Percentiles rank a stretch among this genome's conserved stretches.
phyloP scores from a whole-genome alignment of 2,888 invertebrate genomes.

The Lasiommata megera region DNA sequence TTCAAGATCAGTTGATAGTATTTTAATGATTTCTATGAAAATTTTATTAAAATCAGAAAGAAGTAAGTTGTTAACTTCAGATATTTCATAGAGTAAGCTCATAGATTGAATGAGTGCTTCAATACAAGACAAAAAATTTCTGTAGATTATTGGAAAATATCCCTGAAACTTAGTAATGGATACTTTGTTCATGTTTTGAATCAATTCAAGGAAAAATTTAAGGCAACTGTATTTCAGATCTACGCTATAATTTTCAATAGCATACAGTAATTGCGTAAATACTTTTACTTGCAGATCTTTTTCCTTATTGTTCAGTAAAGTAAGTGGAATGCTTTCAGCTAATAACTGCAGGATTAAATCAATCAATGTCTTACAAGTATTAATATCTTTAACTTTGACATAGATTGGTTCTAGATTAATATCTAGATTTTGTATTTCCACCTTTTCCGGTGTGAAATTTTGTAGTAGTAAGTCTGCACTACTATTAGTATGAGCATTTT shows the following conservation, averaged over 20 bases:
- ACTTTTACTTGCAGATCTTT: conserved; percentile 39
- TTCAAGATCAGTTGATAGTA: conserved; percentile 33
- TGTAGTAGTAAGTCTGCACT: conserved; percentile 49
- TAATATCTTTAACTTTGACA: conserved; percentile 55
- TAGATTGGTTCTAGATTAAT: conserved; percentile 66
- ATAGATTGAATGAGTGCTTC: conserved; percentile 54
- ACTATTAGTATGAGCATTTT: conserved; percentile 40
- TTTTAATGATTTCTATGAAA: conserved; percentile 45
- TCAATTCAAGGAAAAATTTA: conserved; percentile 57
- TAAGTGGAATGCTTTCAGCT: conserved; percentile 57
- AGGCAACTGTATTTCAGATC: conserved; percentile 59
- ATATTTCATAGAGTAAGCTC: conserved; percentile 55
- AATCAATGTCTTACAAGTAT: conserved; percentile 59
- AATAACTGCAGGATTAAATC: conserved; percentile 58
- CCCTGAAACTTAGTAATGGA: conserved; percentile 47
- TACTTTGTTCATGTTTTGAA: conserved; percentile 51
- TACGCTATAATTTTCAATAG: conserved; percentile 59
- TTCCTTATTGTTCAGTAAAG: conserved; percentile 46
- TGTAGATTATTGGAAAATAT: conserved; percentile 47
- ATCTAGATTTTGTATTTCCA: conserved; percentile 57
- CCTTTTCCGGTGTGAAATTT: conserved; percentile 69
- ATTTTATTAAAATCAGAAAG: conserved; percentile 51
- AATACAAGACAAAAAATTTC: conserved; percentile 45
- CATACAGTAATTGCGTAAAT: conserved; percentile 47
- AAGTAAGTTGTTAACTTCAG: conserved; percentile 47